Percentiles rank a stretch among this genome's conserved stretches.
phyloP scores from a whole-genome alignment of 2,888 invertebrate genomes.

The Luffia ferchaultella region DNA sequence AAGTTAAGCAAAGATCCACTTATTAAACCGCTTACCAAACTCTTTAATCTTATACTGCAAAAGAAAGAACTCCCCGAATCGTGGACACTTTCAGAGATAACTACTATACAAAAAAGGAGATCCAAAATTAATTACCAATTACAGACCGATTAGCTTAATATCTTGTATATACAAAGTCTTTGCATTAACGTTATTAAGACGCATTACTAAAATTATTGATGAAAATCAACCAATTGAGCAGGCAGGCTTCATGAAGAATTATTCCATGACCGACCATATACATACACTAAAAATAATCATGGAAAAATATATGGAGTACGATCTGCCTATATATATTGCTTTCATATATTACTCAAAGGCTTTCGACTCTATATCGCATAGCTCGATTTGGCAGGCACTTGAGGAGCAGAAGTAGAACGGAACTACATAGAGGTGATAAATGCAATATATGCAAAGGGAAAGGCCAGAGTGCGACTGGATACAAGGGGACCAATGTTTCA shows the following conservation, averaged over 20 bases:
- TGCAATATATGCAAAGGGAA: neutral
- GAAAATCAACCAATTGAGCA: neutral
- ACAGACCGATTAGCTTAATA: neutral
- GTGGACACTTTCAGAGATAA: neutral
- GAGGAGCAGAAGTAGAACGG: neutral
- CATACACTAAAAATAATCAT: neutral
- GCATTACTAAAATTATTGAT: neutral
- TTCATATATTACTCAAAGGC: slow-evolving; percentile 3
- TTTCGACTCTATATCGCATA: slow-evolving; percentile 3
- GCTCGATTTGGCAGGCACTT: neutral
- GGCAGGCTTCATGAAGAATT: neutral
- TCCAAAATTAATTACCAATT: neutral
- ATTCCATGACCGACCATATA: slow-evolving; percentile 1
- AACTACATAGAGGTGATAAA: neutral
- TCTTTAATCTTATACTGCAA: slow-evolving; percentile 1
- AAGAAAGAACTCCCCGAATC: neutral
- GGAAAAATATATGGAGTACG: neutral
- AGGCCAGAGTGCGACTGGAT: neutral
- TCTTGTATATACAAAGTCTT: neutral
- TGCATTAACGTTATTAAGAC: neutral
- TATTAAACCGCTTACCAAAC: neutral
- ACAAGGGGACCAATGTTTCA: neutral
- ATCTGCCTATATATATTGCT: slow-evolving; percentile 1
- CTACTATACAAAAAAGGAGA: neutral
- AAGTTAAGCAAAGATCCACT: neutral